A percentile compares a stretch with the other conserved stretches of the same genome.
Evolutionary conservation across 1,140 invertebrate species (phyloP).

Genomic region (Trichoplusia ni): DNA sequence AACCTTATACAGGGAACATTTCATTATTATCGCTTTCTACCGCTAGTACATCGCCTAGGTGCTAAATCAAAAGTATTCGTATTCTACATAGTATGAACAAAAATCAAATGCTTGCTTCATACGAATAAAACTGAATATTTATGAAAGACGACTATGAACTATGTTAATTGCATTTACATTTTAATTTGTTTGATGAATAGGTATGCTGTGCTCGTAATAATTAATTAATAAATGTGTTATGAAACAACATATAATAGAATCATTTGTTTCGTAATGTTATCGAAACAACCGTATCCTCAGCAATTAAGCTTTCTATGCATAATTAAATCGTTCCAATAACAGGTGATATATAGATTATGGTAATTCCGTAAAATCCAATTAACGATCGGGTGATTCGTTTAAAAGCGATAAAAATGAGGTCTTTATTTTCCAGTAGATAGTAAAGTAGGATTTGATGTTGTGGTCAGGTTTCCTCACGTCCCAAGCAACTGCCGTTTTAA

Average conservation of each 20-base stretch:
- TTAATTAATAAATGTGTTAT: conserved; percentile 2
- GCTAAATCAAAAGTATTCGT: neutral
- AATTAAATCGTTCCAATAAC: conserved; percentile 14
- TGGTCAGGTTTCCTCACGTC: neutral
- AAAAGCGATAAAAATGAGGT: neutral
- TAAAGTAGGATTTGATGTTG: neutral
- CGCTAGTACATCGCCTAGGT: no score
- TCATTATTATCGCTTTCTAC: neutral
- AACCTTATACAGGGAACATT: neutral
- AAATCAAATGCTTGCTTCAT: neutral
- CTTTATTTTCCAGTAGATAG: neutral
- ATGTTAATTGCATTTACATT: conserved; percentile 13
- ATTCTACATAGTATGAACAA: neutral
- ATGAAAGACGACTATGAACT: neutral
- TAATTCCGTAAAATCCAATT: conserved; percentile 8
- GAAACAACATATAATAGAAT: conserved; percentile 10
- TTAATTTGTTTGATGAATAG: conserved; percentile 9
- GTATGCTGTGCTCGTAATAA: neutral
- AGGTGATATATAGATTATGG: conserved; percentile 2
- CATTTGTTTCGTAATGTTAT: conserved; percentile 10
- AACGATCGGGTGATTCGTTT: neutral
- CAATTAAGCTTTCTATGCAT: conserved; percentile 5
- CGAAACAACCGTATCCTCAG: neutral
- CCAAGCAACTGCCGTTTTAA: conserved; percentile 6
- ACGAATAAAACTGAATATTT: neutral